Percentiles rank a stretch among this genome's conserved stretches.
Evolutionary conservation across 1,140 invertebrate genomes (phyloP).

Genomic region (Rhopalosiphum maidis): DNA sequence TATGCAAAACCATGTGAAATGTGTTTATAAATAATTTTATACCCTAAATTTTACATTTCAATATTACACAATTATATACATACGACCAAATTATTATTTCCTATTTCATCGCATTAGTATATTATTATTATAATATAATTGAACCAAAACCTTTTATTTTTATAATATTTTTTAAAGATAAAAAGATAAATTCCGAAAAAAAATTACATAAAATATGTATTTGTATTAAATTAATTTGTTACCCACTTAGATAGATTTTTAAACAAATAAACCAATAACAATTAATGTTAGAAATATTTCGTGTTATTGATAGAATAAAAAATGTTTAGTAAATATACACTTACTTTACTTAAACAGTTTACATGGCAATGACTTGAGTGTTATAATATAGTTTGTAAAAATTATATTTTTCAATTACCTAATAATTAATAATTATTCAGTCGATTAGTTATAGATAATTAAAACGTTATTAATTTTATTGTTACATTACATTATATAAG

Average conservation of each 20-base stretch:
- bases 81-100: background rate
- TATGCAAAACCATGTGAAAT: background rate
- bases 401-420: no score
- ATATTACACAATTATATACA: background rate
- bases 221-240: background rate
- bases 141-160: background rate
- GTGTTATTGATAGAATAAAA: no score
- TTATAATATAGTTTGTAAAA: no score
- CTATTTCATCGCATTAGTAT: background rate
- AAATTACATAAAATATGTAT: background rate
- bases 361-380: no score
- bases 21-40: background rate
- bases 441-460: no score
- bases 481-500: background rate
- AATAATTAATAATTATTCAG: no score
- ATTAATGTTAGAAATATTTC: background rate
- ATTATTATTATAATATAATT: background rate
- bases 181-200: background rate
- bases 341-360: no score
- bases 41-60: background rate
- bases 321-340: no score
- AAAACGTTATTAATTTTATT: background rate
- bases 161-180: background rate
- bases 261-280: background rate
- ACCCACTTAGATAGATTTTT: background rate